These are phyloP conservation scores for Triplophysa bombifrons DNA, from an alignment of 2,797 vertebrate genomes.

Conservation along the genomic window DNA sequence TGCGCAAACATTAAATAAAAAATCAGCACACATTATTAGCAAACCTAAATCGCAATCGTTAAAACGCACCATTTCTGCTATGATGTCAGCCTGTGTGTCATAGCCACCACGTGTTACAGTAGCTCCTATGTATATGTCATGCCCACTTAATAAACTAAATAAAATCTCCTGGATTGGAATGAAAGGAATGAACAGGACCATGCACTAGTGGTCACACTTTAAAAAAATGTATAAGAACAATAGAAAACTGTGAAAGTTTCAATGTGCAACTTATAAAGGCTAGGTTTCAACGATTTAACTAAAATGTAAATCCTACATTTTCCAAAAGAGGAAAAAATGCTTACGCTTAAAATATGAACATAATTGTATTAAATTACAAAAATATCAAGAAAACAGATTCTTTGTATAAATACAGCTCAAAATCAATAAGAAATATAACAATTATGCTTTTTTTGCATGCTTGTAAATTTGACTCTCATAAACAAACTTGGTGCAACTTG, in stretches of 20 bases:
- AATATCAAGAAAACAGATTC: no score
- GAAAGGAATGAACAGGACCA: background rate
- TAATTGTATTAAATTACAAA: no score
- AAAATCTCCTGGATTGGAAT: background rate
- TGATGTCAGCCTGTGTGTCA: background rate
- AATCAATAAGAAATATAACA: no score
- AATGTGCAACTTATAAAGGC: background rate
- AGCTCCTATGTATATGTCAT: background rate
- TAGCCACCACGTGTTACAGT: background rate
- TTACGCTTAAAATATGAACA: no score
- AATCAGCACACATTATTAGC: no score
- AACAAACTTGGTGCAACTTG: no score
- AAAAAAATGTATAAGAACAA: background rate
- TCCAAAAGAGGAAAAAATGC: background rate
- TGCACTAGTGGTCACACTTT: background rate
- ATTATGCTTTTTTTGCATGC: no score
- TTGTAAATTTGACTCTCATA: no score
- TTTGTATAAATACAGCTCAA: no score
- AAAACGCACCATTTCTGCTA: background rate
- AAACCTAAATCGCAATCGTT: background rate
- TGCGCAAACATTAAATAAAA: background rate
- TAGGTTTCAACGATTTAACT: background rate
- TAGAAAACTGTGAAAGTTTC: background rate
- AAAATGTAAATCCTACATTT: background rate
- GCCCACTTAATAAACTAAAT: background rate